Base-by-base conservation (phyloP, 2,888 invertebrate genomes). In the Heteromyza rotundicornis region DNA sequence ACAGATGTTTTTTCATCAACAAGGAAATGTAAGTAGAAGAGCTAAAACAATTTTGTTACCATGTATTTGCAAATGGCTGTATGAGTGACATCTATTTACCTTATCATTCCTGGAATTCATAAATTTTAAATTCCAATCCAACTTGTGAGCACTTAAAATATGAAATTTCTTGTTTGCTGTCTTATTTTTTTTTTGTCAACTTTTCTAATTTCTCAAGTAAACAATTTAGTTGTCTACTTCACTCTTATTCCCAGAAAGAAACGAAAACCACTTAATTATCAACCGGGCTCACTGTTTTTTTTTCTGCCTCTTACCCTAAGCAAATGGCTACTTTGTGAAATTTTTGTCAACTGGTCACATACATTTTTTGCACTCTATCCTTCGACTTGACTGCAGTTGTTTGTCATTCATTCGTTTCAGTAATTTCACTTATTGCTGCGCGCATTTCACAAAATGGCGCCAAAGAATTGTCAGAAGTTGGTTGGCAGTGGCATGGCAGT, bases 251-350 rank as follows among this genome's bases (percentile, higher is more conserved):
- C 32, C 32, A 32, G 12, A 32, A 32, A 32, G 32, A 32, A 32
- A 32, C 7, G 12, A 32, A 40, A 40, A n/a, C 12, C n/a, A 40
- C 40, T 40, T 40, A 40, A 40, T 40, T 40, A 40, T n/a, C n/a
- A n/a, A 32, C 32, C n/a, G 40, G 5, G 5, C 40, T 40, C n/a
- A 10, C 10, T 27, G 27, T 27, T 27, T 5, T 27, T n/a, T n/a
- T 27, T 27, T 27, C 27, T 27, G 5, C 10, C 27, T 27, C 10
- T 27, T 27, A 27, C 5, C n/a, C n/a, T 40, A 10, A n/a, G 76
- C 70, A 75, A 73, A 73, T 73, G 74, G 73, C 73, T 73, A 76
- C 74, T 74, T 73, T 73, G 76, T 73, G 71, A 75, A 73, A 73
- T 73, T 73, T 75, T 74, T 73, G 74, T 71, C 73, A 73, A 76